Evolutionary conservation across 2,797 vertebrate genomes (phyloP).

Genomic region (Bradypodion pumilum): DNA sequence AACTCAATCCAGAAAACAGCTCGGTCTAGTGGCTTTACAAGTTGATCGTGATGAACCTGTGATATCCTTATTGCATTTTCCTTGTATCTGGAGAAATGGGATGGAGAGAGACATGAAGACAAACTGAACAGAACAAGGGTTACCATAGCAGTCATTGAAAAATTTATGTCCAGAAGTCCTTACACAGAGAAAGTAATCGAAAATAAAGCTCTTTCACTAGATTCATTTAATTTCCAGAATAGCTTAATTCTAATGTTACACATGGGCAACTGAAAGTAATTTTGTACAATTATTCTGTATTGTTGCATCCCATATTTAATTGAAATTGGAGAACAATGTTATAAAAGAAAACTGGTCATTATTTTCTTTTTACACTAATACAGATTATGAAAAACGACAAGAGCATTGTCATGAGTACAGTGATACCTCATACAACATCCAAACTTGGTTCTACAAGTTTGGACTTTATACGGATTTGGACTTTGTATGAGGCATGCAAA

Average conservation of each 20-base stretch:
- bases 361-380: not conserved
- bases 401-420: no score
- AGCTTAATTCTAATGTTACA: no score
- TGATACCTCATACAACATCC: no score
- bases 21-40: constrained; percentile 76
- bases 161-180: not conserved
- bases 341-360: not conserved
- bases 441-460: no score
- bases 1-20: constrained; percentile 86
- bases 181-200: not conserved
- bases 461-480: no score
- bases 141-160: not conserved
- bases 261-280: no score
- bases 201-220: not conserved
- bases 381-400: no score
- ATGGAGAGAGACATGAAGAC: not conserved
- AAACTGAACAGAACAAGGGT: not conserved
- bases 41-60: constrained; percentile 82
- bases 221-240: no score
- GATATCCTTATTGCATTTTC: constrained; percentile 77
- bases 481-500: no score
- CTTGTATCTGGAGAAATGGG: constrained; percentile 76
- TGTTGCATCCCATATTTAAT: not conserved
- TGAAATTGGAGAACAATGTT: not conserved
- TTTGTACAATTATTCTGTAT: no score